Percentiles rank a stretch among this genome's conserved stretches.
Conservation (phyloP, 2,888 invertebrate genomes). For the Sepioteuthis lessoniana region DNA sequence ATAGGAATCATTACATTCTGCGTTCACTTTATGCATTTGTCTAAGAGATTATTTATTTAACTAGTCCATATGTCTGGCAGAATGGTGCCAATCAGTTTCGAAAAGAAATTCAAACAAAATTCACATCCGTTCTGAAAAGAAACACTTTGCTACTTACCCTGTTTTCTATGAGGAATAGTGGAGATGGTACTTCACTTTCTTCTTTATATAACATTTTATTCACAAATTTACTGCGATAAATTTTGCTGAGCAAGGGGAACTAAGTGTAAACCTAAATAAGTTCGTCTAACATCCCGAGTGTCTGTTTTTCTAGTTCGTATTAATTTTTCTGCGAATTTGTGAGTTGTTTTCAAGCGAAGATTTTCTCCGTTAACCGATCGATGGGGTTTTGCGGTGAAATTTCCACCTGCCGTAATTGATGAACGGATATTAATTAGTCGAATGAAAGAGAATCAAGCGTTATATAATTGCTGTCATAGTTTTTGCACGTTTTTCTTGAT, state of each 20-base stretch:
- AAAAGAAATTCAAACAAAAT: too few species aligned
- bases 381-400: background rate
- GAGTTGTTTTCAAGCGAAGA: background rate
- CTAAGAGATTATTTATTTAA: too few species aligned
- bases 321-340: background rate
- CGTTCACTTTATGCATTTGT: too few species aligned
- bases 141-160: too few species aligned
- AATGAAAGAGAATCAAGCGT: too few species aligned
- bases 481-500: too few species aligned
- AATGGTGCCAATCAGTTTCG: too few species aligned
- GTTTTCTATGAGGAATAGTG: too few species aligned
- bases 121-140: too few species aligned
- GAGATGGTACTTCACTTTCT: background rate
- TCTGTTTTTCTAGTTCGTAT: background rate
- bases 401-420: background rate
- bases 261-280: background rate
- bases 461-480: too few species aligned
- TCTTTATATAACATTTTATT: background rate
- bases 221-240: background rate
- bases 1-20: too few species aligned
- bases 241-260: background rate
- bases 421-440: background rate
- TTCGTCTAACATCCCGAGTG: background rate
- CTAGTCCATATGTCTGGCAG: too few species aligned
- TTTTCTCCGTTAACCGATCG: background rate